Percentiles rank a stretch among this genome's conserved stretches.
Evolutionary conservation across 2,888 invertebrate genomes (phyloP).

Genomic region (Eilema griseolum): DNA sequence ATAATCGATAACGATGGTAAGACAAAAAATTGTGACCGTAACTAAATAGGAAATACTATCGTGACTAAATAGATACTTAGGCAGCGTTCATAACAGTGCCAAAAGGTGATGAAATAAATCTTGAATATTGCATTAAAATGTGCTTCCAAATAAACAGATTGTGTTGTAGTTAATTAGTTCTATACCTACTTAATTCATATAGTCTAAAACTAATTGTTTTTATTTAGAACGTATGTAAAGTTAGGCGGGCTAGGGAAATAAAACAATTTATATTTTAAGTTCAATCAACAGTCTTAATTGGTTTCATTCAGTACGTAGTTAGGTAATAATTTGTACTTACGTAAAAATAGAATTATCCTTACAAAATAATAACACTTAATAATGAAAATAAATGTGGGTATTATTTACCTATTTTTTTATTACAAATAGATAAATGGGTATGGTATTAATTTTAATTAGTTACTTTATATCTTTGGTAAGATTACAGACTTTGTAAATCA

Average conservation of each 20-base stretch:
- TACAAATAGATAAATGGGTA: not conserved
- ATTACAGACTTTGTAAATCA: no score
- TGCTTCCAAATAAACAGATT: slow-evolving; percentile 2
- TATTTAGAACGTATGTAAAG: not conserved
- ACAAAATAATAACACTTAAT: slow-evolving; percentile 4
- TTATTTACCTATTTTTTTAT: not conserved
- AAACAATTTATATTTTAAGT: slow-evolving; percentile 1
- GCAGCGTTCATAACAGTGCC: not conserved
- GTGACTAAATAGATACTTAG: slow-evolving; percentile 4
- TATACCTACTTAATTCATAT: slow-evolving; percentile 2
- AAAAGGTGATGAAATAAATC: slow-evolving; percentile 2
- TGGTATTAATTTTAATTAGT: slow-evolving; percentile 1
- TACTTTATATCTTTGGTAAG: not conserved
- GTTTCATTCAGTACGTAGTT: slow-evolving; percentile 4
- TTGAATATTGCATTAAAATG: slow-evolving; percentile 4
- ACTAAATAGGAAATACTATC: slow-evolving; percentile 4
- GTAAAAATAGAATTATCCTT: not conserved
- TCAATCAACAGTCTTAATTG: slow-evolving; percentile 4
- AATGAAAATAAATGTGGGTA: not conserved
- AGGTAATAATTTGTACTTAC: slow-evolving; percentile 4
- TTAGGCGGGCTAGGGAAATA: slow-evolving; percentile 4
- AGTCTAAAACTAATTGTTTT: slow-evolving; percentile 2
- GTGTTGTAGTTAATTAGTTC: slow-evolving; percentile 2
- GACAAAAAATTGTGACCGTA: slow-evolving; percentile 4
- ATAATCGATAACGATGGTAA: slow-evolving; percentile 4